Evolutionary conservation across 2,797 vertebrate genomes (phyloP).

Genomic region (Epinephelus coioides): DNA sequence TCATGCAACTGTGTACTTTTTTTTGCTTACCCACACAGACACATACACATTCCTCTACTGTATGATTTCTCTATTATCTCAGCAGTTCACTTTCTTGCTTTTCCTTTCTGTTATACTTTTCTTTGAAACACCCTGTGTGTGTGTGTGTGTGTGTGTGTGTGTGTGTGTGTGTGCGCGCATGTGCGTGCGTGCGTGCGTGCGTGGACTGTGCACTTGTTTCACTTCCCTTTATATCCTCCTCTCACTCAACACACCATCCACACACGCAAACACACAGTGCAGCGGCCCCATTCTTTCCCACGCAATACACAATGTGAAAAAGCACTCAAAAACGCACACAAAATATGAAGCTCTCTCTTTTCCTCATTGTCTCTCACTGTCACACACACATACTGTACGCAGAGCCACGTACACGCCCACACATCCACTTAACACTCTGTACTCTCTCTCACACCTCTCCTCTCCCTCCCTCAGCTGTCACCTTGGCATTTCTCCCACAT

Average conservation of each 20-base stretch:
- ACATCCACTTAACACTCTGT: slow-evolving; percentile 21
- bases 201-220: slow-evolving; percentile 16
- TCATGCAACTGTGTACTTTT: background rate
- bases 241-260: background rate
- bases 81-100: slow-evolving; percentile 19
- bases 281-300: slow-evolving; percentile 1
- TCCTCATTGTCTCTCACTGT: background rate
- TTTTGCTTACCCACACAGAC: background rate
- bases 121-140: background rate
- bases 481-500: slow-evolving; percentile 36
- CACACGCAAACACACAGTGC: background rate
- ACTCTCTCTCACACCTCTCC: slow-evolving; percentile 21
- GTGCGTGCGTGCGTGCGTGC: too few relatives aligned
- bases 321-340: background rate
- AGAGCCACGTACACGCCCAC: background rate
- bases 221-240: slow-evolving; percentile 10
- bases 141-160: too few relatives aligned
- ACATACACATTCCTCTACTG: background rate
- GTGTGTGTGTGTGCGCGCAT: too few relatives aligned
- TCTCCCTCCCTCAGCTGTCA: slow-evolving; percentile 27
- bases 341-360: background rate
- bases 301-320: slow-evolving; percentile 19
- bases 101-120: slow-evolving; percentile 23
- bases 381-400: background rate
- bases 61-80: slow-evolving; percentile 16